Percentiles rank a stretch among this genome's conserved stretches.
Conservation (phyloP, 2,797 vertebrate species). For the Sylvia borin region DNA sequence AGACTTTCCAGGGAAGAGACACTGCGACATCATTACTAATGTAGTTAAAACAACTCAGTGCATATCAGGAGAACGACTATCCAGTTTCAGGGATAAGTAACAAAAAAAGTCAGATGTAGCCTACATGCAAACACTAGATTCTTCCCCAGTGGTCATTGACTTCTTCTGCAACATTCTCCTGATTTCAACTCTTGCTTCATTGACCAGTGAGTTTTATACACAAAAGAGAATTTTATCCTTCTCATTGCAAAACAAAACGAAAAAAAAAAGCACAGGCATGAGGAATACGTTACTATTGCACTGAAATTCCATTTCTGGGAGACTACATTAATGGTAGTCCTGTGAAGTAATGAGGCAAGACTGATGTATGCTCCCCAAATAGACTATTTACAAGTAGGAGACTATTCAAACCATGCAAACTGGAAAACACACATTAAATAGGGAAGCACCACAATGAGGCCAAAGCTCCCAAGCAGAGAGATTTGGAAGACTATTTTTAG, state of each 20-base stretch:
- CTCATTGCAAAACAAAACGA: background rate
- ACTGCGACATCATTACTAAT: background rate
- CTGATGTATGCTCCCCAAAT: constrained; percentile 43
- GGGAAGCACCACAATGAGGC: constrained; percentile 39
- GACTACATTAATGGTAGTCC: background rate
- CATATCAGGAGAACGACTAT: background rate
- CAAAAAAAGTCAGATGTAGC: background rate
- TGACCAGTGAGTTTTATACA: rapidly evolving
- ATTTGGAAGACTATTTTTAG: constrained; percentile 54
- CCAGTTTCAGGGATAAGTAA: background rate
- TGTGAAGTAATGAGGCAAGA: background rate
- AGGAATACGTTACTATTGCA: background rate
- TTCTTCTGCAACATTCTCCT: background rate
- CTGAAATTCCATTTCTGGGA: background rate
- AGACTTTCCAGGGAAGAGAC: background rate
- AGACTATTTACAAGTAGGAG: constrained; percentile 51
- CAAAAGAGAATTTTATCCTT: background rate
- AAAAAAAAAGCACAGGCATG: background rate
- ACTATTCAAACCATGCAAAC: constrained; percentile 48
- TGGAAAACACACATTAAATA: background rate
- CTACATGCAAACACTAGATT: background rate
- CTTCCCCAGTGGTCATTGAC: background rate
- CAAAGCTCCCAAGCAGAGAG: constrained; percentile 16
- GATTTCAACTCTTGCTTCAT: background rate
- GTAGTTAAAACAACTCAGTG: background rate